These are phyloP conservation scores for Drosophila nasuta DNA, from an alignment of 1,140 invertebrate species.

Conservation along the genomic window DNA sequence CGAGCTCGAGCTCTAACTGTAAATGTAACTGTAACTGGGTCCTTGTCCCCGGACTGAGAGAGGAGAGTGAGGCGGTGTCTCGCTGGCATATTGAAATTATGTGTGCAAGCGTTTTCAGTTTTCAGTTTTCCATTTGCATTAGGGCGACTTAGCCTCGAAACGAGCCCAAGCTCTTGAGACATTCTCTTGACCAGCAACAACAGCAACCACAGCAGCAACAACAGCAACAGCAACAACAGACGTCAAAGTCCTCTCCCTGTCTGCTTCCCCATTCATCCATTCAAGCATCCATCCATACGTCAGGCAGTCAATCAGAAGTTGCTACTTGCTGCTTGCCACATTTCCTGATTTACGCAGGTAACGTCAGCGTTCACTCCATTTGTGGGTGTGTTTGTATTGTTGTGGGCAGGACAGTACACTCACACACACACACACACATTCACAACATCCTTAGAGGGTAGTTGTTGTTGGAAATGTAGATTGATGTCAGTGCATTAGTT, in stretches of 20 bases:
- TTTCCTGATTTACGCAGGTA: conserved; percentile 80
- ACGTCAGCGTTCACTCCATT: conserved; percentile 46
- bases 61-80: not conserved
- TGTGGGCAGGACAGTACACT: conserved; percentile 58
- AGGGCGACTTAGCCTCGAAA: conserved; percentile 36
- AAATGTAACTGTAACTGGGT: conserved; percentile 8
- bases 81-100: conserved; percentile 51
- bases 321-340: conserved; percentile 42
- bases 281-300: conserved; percentile 37
- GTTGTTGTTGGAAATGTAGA: conserved; percentile 4
- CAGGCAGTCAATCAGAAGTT: conserved; percentile 73
- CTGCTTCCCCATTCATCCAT: not conserved
- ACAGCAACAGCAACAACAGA: conserved; percentile 18
- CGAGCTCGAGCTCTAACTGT: conserved; percentile 7
- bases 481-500: conserved; percentile 47
- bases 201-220: conserved; percentile 14
- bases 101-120: conserved; percentile 44
- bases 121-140: conserved; percentile 63
- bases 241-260: not conserved
- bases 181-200: conserved; percentile 60
- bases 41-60: not conserved
- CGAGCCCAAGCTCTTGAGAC: conserved; percentile 32
- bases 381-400: conserved; percentile 61
- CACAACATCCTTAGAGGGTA: conserved; percentile 28
- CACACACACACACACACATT: conserved; percentile 2